These are phyloP conservation scores for Coecobrya sp. DNA, from an alignment of 2,888 invertebrate genomes.

Conservation along the genomic window DNA sequence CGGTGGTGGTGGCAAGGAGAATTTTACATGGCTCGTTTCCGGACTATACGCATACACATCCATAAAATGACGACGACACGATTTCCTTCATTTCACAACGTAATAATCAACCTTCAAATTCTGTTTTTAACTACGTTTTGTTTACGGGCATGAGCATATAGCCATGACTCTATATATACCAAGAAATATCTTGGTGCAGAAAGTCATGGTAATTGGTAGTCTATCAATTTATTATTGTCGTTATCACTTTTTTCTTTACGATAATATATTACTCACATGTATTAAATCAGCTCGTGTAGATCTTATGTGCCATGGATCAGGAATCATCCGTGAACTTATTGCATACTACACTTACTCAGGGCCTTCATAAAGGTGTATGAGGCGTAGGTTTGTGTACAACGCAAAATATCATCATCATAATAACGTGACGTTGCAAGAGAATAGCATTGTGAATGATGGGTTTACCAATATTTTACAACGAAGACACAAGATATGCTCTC, in stretches of 20 bases:
- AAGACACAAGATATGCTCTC: background rate
- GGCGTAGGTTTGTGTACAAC: background rate
- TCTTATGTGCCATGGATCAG: background rate
- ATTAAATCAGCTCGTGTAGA: background rate
- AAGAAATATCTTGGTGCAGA: too few relatives aligned
- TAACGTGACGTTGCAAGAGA: background rate
- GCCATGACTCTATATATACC: too few relatives aligned
- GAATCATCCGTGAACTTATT: background rate
- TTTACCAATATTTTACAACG: background rate
- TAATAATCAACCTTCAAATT: slow-evolving; percentile 8
- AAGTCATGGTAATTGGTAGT: background rate
- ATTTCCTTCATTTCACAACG: background rate
- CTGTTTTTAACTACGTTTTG: background rate
- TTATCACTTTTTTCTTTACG: background rate
- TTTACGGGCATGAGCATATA: background rate
- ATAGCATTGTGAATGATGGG: background rate
- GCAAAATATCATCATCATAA: too few relatives aligned
- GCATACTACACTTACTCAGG: background rate
- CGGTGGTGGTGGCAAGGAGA: background rate
- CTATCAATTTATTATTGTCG: background rate
- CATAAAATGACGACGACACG: background rate
- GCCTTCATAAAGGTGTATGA: background rate
- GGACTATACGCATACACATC: background rate
- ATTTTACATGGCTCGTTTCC: slow-evolving; percentile 3
- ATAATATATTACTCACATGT: background rate